A percentile compares a stretch with the other conserved stretches of the same genome.
These are phyloP conservation scores for Ibycter americanus DNA, from an alignment of 2,797 vertebrate species.

Conservation along the genomic window DNA sequence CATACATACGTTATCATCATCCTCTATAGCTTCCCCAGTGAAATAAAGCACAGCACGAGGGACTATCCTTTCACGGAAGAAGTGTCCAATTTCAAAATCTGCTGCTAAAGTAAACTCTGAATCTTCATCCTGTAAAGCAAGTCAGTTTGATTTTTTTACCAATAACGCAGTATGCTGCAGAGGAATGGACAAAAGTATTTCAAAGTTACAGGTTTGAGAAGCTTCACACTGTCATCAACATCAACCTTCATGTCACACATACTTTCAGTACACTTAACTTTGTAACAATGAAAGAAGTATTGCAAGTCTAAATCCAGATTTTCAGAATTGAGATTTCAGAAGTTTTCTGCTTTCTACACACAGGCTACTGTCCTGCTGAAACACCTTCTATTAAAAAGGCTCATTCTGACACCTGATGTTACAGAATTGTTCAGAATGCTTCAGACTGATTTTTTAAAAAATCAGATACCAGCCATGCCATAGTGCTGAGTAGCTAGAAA, in stretches of 20 bases:
- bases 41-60: conserved; percentile 97
- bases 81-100: conserved; percentile 97
- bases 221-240: background rate
- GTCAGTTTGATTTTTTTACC: background rate
- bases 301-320: background rate
- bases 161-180: background rate
- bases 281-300: background rate
- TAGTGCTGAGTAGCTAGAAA: background rate
- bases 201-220: background rate
- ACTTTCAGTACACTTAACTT: background rate
- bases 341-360: background rate
- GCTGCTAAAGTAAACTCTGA: conserved; percentile 91
- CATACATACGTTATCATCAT: conserved; percentile 91
- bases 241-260: background rate
- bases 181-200: background rate
- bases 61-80: conserved; percentile 96
- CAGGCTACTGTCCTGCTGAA: background rate
- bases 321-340: background rate
- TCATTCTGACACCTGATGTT: background rate
- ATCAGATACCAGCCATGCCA: background rate
- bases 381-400: background rate
- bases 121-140: conserved; percentile 89
- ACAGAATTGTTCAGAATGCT: background rate
- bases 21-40: conserved; percentile 95
- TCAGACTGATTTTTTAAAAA: background rate